Evolutionary conservation across 2,797 vertebrate species (phyloP).

Genomic region (Arctocebus calabarensis): DNA sequence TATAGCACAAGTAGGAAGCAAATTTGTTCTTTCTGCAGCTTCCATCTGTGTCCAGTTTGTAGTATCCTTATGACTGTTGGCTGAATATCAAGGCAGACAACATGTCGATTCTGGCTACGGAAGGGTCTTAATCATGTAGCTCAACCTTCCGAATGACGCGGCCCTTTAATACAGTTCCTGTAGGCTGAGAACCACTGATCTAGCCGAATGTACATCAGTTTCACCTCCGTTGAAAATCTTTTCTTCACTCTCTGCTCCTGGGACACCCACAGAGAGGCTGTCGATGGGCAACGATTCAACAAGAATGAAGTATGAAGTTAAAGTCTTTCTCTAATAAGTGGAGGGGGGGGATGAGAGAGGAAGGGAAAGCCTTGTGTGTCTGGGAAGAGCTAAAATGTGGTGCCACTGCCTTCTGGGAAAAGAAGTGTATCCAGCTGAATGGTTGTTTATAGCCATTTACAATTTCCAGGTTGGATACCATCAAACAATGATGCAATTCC

Average conservation of each 20-base stretch:
- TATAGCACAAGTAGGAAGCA: fast-evolving
- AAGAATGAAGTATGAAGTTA: background rate
- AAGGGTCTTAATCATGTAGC: too few species aligned
- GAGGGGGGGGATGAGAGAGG: too few species aligned
- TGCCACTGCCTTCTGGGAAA: fast-evolving
- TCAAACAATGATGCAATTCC: fast-evolving
- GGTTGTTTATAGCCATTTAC: background rate
- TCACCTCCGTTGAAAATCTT: background rate
- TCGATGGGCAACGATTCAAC: background rate
- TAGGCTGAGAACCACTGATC: background rate
- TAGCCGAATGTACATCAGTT: fast-evolving
- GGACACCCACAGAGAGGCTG: too few species aligned
- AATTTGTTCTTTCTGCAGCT: background rate
- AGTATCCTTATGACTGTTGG: background rate
- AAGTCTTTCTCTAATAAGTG: background rate
- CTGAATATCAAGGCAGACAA: background rate
- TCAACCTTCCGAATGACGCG: too few species aligned
- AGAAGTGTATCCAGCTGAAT: fast-evolving
- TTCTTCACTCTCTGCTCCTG: background rate
- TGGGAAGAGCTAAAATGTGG: background rate
- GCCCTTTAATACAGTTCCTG: too few species aligned
- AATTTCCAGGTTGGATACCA: background rate
- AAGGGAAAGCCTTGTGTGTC: fast-evolving
- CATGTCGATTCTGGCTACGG: background rate
- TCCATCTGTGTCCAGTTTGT: background rate